These are phyloP conservation scores for Pogonomyrmex californicus DNA, from an alignment of 1,140 invertebrate species.

Conservation along the genomic window DNA sequence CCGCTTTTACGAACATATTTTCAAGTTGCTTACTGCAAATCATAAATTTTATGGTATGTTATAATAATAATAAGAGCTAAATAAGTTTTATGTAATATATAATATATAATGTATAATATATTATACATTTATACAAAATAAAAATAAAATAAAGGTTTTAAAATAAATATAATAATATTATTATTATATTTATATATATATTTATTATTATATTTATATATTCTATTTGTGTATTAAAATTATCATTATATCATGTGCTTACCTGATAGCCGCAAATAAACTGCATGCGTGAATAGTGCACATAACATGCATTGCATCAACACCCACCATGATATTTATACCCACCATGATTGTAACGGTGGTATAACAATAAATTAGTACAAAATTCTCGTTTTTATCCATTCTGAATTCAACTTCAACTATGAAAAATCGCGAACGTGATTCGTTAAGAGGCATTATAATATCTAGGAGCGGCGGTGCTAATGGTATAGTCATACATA, in stretches of 20 bases:
- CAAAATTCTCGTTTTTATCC: background rate
- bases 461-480: conserved; percentile 1
- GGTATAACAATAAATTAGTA: background rate
- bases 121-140: background rate
- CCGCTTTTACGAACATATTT: background rate
- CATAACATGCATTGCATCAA: conserved; percentile 15
- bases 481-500: conserved; percentile 16
- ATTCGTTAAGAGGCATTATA: conserved; percentile 3
- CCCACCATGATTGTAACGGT: background rate
- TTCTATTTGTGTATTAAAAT: background rate
- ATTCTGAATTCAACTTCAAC: conserved; percentile 18
- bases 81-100: background rate
- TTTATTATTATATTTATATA: background rate
- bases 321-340: background rate
- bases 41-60: background rate
- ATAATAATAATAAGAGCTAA: too few species aligned
- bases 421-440: conserved; percentile 21
- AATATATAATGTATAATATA: background rate
- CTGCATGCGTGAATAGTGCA: conserved; percentile 34
- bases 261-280: conserved; percentile 44
- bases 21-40: conserved; percentile 5
- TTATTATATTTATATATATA: background rate
- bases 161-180: background rate
- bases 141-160: background rate
- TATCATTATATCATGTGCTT: background rate